Percentiles rank a stretch among this genome's conserved stretches.
These are phyloP conservation scores for Lepidochitona cinerea DNA, from an alignment of 2,888 invertebrate species.

Conservation along the genomic window DNA sequence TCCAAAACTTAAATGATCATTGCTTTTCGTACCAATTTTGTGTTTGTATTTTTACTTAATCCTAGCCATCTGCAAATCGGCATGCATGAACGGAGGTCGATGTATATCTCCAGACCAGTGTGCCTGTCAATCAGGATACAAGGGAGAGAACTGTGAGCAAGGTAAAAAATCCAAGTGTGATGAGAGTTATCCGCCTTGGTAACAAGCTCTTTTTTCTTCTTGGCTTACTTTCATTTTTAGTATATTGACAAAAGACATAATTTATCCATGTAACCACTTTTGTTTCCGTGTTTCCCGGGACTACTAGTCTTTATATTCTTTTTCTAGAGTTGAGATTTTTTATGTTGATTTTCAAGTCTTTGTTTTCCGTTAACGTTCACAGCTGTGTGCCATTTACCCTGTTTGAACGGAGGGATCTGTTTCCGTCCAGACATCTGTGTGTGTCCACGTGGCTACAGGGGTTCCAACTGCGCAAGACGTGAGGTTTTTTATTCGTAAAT, in stretches of 20 bases:
- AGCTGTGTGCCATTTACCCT: constrained; percentile 29
- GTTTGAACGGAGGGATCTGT: constrained; percentile 31
- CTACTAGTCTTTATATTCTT: too few species aligned
- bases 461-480: constrained; percentile 29
- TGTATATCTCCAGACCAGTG: constrained; percentile 34
- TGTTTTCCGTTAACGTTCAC: neutral
- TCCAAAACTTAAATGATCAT: too few species aligned
- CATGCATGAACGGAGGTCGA: constrained; percentile 34
- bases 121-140: constrained; percentile 36
- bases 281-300: too few species aligned
- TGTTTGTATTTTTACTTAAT: neutral
- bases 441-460: constrained; percentile 28
- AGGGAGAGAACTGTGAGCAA: constrained; percentile 33
- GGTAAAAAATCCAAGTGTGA: too few species aligned
- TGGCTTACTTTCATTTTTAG: too few species aligned
- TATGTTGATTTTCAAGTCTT: constrained; percentile 13
- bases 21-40: too few species aligned
- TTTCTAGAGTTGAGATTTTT: too few species aligned
- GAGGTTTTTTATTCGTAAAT: constrained; percentile 9
- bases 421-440: constrained; percentile 34
- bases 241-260: too few species aligned
- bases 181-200: too few species aligned
- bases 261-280: too few species aligned
- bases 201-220: too few species aligned
- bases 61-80: constrained; percentile 32